Conservation (phyloP, 2,113 vertebrate genomes). For the Kobus ellipsiprymnus region DNA sequence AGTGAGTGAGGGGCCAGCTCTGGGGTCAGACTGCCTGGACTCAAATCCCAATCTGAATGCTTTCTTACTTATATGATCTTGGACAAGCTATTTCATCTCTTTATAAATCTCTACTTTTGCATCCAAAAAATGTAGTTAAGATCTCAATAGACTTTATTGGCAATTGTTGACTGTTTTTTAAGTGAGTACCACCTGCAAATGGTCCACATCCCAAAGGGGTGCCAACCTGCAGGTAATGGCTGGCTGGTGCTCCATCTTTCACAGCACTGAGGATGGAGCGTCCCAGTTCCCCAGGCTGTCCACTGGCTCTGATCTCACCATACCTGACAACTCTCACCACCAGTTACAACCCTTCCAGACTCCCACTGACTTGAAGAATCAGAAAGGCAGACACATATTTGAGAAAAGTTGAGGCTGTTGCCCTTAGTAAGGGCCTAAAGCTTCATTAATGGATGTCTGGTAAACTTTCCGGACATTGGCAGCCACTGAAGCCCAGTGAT, state of each 20-base stretch:
- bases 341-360: background rate
- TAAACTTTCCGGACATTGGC: background rate
- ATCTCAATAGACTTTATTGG: background rate
- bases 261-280: fast-evolving
- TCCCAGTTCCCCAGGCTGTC: background rate
- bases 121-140: background rate
- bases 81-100: background rate
- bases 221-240: background rate
- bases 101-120: background rate
- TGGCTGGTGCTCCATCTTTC: background rate
- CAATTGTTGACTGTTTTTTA: background rate
- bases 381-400: background rate
- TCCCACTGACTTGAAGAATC: background rate
- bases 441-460: background rate
- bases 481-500: background rate
- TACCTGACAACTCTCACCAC: background rate
- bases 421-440: background rate
- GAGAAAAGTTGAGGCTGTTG: background rate
- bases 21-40: background rate
- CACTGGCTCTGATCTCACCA: fast-evolving
- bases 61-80: background rate
- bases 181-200: background rate
- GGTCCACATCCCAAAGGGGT: background rate
- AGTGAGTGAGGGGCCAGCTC: background rate
- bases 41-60: background rate